phyloP scores from a whole-genome alignment of 2,888 invertebrate genomes.

The Cremastinae sp. region DNA sequence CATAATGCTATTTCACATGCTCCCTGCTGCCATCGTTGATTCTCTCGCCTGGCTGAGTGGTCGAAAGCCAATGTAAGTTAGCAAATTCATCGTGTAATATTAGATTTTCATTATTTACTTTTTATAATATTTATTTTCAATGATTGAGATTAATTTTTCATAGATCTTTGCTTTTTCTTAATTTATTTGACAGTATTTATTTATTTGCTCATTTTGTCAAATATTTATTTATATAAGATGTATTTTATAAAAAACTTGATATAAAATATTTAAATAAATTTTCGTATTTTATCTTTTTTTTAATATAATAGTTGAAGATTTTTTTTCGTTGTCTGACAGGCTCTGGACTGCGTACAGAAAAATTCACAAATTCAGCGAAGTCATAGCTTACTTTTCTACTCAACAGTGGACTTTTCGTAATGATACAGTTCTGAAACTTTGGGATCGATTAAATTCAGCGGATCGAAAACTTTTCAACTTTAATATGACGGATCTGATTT shows the following conservation, averaged over 20 bases:
- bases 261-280: not conserved
- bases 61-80: constrained; percentile 84
- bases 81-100: too few species aligned
- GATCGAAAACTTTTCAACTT: constrained; percentile 87
- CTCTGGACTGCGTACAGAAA: constrained; percentile 87
- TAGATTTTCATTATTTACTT: too few species aligned
- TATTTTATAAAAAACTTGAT: not conserved
- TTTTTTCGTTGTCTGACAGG: too few species aligned
- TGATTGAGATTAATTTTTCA: too few species aligned
- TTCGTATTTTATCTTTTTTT: constrained; percentile 25
- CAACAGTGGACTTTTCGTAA: constrained; percentile 88
- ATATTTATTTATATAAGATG: not conserved
- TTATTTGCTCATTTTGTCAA: not conserved
- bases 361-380: constrained; percentile 87
- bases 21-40: constrained; percentile 84
- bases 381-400: constrained; percentile 89
- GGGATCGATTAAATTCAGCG: constrained; percentile 82
- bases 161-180: constrained; percentile 17
- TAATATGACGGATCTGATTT: constrained; percentile 86
- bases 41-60: constrained; percentile 81
- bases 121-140: too few species aligned
- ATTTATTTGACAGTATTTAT: not conserved
- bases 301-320: too few species aligned
- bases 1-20: constrained; percentile 82
- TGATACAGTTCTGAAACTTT: constrained; percentile 83